phyloP scores from a whole-genome alignment of 2,797 vertebrate genomes.

The Odontamblyopus lacepedii region DNA sequence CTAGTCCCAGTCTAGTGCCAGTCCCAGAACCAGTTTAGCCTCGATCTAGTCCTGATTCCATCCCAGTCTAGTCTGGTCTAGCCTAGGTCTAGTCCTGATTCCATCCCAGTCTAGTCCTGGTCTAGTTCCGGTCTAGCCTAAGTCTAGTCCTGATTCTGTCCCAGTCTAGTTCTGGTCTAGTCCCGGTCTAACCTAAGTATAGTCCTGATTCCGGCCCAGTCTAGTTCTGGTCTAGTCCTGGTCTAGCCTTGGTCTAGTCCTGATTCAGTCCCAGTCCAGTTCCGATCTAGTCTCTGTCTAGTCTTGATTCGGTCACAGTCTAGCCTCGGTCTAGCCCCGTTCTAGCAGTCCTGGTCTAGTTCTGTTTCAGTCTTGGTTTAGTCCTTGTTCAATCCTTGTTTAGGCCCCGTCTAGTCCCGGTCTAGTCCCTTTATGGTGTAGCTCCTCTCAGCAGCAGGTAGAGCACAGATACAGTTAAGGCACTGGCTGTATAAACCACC shows the following conservation, averaged over 20 bases:
- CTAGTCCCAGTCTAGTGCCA: not conserved
- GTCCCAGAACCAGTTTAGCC: no score
- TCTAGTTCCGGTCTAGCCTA: no score
- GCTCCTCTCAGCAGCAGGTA: slow-evolving; percentile 84
- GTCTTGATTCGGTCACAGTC: not conserved
- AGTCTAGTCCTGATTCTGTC: no score
- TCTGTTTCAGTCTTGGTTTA: not conserved
- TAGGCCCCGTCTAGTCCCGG: not conserved
- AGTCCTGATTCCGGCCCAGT: not conserved
- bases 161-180: no score
- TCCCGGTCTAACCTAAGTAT: not conserved
- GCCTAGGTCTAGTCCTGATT: not conserved
- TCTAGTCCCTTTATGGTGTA: not conserved
- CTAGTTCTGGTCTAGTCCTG: not conserved
- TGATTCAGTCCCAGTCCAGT: not conserved
- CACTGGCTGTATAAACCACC: slow-evolving; percentile 81
- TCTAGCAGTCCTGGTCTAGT: no score
- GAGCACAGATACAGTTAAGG: slow-evolving; percentile 82
- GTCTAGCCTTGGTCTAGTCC: not conserved
- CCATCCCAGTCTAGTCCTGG: not conserved
- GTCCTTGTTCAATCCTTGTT: not conserved
- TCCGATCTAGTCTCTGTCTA: not conserved
- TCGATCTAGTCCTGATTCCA: no score
- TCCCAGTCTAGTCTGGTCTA: no score
- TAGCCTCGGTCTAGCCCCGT: not conserved